Evolutionary conservation across 2,113 vertebrate species (phyloP), one percentile per base, ranked within the genome.

Genomic region (Thermophis baileyi): DNA sequence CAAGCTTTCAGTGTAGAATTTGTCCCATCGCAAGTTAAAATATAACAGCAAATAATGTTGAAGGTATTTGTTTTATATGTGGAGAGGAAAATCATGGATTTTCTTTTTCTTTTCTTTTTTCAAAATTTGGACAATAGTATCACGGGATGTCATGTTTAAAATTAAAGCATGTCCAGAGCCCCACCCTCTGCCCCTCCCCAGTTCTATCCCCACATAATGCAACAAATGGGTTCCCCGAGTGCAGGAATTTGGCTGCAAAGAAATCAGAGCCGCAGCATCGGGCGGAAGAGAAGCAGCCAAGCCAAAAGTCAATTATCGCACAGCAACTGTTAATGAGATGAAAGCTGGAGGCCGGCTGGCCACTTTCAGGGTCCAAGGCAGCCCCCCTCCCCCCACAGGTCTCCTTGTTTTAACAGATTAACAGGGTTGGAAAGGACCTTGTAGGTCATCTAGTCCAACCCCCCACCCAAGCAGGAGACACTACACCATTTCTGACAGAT

Each of bases 381-480:
- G n/a, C 54, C 50, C 47, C 25, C 6, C 4, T 12, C 0, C 7
- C 0, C 1, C 24, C 55, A n/a, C n/a, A n/a, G n/a, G n/a, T n/a
- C n/a, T n/a, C n/a, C n/a, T n/a, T n/a, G n/a, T n/a, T n/a, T n/a
- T n/a, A n/a, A n/a, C n/a, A n/a, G n/a, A n/a, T n/a, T n/a, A n/a
- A n/a, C n/a, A n/a, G n/a, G n/a, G n/a, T n/a, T n/a, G n/a, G n/a
- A n/a, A n/a, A n/a, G n/a, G n/a, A n/a, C n/a, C n/a, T n/a, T n/a
- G n/a, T n/a, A n/a, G n/a, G n/a, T n/a, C n/a, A n/a, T n/a, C n/a
- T n/a, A n/a, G n/a, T n/a, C n/a, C n/a, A n/a, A n/a, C n/a, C n/a
- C n/a, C n/a, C n/a, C n/a, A n/a, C n/a, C n/a, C n/a, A n/a, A n/a
- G n/a, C n/a, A n/a, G n/a, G n/a, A n/a, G n/a, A n/a, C n/a, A n/a